Percentiles rank a stretch among this genome's conserved stretches.
phyloP scores from a whole-genome alignment of 92 coral and sea anemone genomes.

The Pocillopora meandrina region DNA sequence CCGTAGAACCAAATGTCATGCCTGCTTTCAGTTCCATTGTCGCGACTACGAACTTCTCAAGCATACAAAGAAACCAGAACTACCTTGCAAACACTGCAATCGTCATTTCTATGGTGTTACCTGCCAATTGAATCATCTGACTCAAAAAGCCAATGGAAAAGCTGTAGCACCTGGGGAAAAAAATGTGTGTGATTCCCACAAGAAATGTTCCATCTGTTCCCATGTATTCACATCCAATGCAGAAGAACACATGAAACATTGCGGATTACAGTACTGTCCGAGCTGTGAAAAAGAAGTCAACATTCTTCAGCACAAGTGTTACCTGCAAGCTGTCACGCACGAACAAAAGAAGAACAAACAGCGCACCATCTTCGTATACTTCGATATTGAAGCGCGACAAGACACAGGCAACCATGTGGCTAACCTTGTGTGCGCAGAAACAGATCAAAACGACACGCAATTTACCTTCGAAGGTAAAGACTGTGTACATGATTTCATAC shows the following conservation, averaged over 20 bases:
- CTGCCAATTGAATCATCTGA: too few species aligned
- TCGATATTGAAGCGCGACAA: too few species aligned
- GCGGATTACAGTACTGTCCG: background rate
- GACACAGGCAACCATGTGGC: too few species aligned
- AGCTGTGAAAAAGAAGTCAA: background rate
- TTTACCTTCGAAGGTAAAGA: background rate
- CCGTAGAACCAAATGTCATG: background rate
- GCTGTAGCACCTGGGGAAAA: too few species aligned
- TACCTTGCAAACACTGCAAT: background rate
- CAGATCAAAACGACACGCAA: too few species aligned
- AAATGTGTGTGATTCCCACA: too few species aligned
- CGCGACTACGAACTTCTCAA: background rate
- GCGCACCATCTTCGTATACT: background rate
- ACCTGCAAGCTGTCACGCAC: background rate
- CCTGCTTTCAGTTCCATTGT: background rate
- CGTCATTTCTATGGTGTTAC: background rate
- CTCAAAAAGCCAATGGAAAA: too few species aligned
- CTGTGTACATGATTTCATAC: background rate
- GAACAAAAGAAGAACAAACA: background rate
- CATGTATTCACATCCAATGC: too few species aligned
- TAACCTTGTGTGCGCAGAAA: too few species aligned
- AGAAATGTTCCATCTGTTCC: too few species aligned
- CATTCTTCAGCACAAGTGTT: background rate
- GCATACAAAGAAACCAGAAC: background rate
- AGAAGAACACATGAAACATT: too few species aligned